Conservation (phyloP, 2,888 invertebrate species). For the Quadroppia sp. region DNA sequence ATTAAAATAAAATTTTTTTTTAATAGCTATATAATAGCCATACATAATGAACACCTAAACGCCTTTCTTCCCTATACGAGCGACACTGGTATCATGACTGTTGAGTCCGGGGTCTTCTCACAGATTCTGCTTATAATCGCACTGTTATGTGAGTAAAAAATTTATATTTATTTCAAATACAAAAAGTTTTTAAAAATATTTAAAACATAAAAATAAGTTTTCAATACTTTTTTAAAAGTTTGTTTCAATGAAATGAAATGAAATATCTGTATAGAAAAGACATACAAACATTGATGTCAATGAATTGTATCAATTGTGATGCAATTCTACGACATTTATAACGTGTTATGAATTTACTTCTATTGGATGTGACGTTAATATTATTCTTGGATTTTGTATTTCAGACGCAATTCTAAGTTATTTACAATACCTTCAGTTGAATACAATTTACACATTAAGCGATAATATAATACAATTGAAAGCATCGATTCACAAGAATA, state of each 20-base stretch:
- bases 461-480: slow-evolving; percentile 25
- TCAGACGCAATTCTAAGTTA: background rate
- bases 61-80: slow-evolving; percentile 12
- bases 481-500: background rate
- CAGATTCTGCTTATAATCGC: slow-evolving; percentile 7
- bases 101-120: background rate
- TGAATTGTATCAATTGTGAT: too few relatives aligned
- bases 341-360: background rate
- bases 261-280: background rate
- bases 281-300: background rate
- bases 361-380: background rate
- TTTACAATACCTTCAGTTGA: slow-evolving; percentile 7
- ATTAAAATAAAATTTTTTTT: background rate
- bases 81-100: background rate
- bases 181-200: too few relatives aligned
- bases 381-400: background rate
- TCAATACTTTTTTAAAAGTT: background rate
- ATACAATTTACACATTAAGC: slow-evolving; percentile 11
- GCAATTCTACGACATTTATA: too few relatives aligned
- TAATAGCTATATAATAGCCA: background rate
- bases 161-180: background rate
- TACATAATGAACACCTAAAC: background rate
- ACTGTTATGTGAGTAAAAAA: slow-evolving; percentile 3
- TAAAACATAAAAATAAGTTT: background rate
- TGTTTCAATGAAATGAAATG: background rate